These are phyloP conservation scores for Prionailurus bengalensis DNA, from an alignment of 2,113 vertebrate genomes.

Conservation along the genomic window DNA sequence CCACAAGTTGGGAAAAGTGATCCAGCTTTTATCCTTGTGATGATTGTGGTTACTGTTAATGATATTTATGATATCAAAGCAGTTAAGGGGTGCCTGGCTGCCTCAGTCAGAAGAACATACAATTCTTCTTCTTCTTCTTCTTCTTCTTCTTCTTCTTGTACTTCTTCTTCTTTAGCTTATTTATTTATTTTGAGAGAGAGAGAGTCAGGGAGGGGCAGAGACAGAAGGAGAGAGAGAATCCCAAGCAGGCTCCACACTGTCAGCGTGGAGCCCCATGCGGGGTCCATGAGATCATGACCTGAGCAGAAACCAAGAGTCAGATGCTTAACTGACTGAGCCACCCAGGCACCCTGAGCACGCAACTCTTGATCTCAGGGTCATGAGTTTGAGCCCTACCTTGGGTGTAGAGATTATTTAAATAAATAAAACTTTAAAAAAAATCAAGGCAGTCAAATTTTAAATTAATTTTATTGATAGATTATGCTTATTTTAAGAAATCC, in stretches of 20 bases:
- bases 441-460: slow-evolving; percentile 7
- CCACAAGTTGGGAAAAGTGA: slow-evolving; percentile 29
- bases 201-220: too few species aligned
- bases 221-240: too few species aligned
- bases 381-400: background rate
- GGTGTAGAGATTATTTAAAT: background rate
- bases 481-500: background rate
- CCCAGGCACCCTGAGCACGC: background rate
- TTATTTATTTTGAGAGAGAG: too few species aligned
- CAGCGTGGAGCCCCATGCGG: too few species aligned
- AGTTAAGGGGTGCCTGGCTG: background rate
- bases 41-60: background rate
- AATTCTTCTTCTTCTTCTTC: background rate
- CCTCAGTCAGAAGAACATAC: background rate
- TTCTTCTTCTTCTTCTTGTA: background rate
- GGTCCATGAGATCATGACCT: too few species aligned
- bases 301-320: too few species aligned
- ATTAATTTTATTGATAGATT: slow-evolving; percentile 6
- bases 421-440: background rate
- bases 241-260: too few species aligned
- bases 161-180: too few species aligned
- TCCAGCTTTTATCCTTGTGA: background rate
- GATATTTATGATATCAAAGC: background rate
- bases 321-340: too few species aligned
- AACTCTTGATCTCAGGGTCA: background rate